phyloP scores from a whole-genome alignment of 64 coral and sea anemone genomes.

The Catalaphyllia jardinei region DNA sequence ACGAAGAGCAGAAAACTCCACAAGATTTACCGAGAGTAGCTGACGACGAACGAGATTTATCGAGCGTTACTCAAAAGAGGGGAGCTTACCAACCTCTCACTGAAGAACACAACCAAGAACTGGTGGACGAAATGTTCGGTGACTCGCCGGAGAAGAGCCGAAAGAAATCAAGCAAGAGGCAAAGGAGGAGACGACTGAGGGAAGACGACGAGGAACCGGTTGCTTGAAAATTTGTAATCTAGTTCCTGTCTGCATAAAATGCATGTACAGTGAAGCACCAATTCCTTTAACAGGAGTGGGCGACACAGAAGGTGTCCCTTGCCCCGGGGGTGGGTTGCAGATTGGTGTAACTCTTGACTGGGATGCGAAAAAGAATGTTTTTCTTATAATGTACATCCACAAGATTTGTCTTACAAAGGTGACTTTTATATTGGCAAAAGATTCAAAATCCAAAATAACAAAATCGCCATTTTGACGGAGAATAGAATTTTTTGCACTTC shows the following conservation, averaged over 20 bases:
- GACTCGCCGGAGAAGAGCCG: conserved; percentile 23
- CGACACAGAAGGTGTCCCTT: too few species aligned
- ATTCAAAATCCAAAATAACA: too few species aligned
- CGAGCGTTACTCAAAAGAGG: background rate
- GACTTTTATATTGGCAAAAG: too few species aligned
- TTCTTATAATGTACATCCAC: too few species aligned
- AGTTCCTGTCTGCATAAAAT: background rate
- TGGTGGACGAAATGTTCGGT: conserved; percentile 57
- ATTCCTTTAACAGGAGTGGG: too few species aligned
- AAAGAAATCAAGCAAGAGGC: conserved; percentile 28
- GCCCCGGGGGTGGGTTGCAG: too few species aligned
- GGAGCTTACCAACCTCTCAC: conserved; percentile 15
- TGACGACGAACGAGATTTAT: background rate
- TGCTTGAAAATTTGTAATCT: background rate
- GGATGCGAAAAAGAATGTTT: too few species aligned
- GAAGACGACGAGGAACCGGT: background rate
- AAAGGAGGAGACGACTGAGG: background rate
- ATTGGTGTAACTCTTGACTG: too few species aligned
- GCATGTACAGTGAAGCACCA: too few species aligned
- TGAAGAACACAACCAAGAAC: conserved; percentile 4
- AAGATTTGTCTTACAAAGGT: too few species aligned
- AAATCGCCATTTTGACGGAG: too few species aligned
- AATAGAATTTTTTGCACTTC: too few species aligned
- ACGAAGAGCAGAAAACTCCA: background rate
- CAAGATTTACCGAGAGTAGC: background rate